phyloP scores from a whole-genome alignment of 64 coral and sea anemone species.

The Catalaphyllia jardinei region DNA sequence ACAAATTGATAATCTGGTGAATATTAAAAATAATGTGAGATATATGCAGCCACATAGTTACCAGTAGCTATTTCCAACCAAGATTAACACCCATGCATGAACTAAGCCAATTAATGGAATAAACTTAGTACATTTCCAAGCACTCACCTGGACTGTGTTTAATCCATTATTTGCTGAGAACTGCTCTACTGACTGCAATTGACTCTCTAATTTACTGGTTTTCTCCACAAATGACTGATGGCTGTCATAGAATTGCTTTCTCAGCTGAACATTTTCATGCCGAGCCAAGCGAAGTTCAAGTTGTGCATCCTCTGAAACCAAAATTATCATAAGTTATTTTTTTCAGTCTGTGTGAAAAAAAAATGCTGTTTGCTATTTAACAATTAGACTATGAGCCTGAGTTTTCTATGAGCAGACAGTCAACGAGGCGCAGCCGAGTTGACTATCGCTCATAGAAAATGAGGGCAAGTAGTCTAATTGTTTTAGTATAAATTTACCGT shows the following conservation, averaged over 20 bases:
- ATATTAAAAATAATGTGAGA: no score
- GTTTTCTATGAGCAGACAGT: no score
- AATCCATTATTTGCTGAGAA: not conserved
- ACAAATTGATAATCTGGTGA: no score
- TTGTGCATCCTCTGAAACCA: slow-evolving; percentile 29
- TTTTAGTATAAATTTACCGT: no score
- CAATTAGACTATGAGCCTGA: no score
- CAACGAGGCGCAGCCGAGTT: no score
- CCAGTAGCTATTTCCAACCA: no score
- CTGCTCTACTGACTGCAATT: not conserved
- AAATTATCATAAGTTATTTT: not conserved
- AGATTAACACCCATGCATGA: not conserved
- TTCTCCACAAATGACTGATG: slow-evolving; percentile 27
- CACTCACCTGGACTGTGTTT: not conserved
- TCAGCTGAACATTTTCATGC: slow-evolving; percentile 8
- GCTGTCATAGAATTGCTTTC: slow-evolving; percentile 2
- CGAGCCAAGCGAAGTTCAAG: not conserved
- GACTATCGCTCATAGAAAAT: no score
- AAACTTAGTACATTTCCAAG: not conserved
- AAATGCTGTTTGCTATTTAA: no score
- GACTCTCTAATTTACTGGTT: not conserved
- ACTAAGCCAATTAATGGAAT: not conserved
- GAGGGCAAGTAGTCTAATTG: no score
- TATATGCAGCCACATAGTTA: no score
- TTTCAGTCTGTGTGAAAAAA: not conserved